Base-by-base conservation (phyloP, 2,113 vertebrate species). In the Propithecus coquereli region DNA sequence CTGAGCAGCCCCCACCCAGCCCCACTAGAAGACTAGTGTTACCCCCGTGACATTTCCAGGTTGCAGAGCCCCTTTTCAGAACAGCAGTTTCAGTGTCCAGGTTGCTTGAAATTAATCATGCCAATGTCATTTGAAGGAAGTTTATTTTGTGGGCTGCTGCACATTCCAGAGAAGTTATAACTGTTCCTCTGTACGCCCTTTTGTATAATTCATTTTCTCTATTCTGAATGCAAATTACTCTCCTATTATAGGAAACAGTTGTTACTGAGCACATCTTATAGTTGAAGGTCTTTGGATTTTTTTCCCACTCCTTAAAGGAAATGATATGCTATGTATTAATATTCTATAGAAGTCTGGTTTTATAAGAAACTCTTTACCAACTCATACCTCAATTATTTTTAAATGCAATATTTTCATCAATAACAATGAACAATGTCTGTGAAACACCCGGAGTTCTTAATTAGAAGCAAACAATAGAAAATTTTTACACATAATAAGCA, bases 221-320 rank as follows among this genome's bases (percentile, higher is more conserved):
- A 82, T 97, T 96, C 90, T 92, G 92, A 81, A 98, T 97, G 84
- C 87, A 97, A 96, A 97, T 92, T 95, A 90, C 57, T 97, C 57
- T 97, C 90, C 89, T 95, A 97, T 97, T 97, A 95, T 68, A 96
- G 57, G 90, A 96, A 97, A 95, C 91, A 95, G 94, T 80, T 96
- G 93, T 94, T 94, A 87, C 54, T 90, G 93, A 88, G 91, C 84
- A 95, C 40, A 85, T 94, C 89, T 94, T 95, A 88, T 3, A 70
- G 68, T 45, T 95, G 74, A 88, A 63, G 20, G 85, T 96, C 90
- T 95, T 32, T 93, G 37, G 70, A 50, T 66, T 88, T 70, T 95
- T 95, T 82, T 73, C 23, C 90, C 22, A 86, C 23, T 65, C 47
- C 47, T 63, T 66, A 94, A 96, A 96, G 74, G 83, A 96, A 97